phyloP scores from a whole-genome alignment of 2,888 invertebrate genomes.

The Drosophila antonietae region DNA sequence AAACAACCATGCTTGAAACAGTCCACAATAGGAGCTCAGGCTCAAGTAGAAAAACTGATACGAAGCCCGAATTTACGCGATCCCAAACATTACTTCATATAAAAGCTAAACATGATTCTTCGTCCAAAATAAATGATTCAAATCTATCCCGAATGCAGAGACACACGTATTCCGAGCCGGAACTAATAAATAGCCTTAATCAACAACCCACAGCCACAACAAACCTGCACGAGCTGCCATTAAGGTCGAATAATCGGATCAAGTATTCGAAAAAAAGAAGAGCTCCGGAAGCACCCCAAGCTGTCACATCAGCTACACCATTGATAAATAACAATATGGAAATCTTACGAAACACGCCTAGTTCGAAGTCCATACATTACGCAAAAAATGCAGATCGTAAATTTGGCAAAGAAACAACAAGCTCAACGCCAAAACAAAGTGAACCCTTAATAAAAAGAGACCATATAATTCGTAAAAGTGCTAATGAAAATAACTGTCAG shows the following conservation, averaged over 20 bases:
- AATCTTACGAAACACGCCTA: conserved; percentile 47
- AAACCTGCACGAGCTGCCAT: conserved; percentile 17
- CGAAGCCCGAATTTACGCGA: conserved; percentile 51
- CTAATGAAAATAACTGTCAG: conserved; percentile 27
- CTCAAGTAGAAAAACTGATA: conserved; percentile 5
- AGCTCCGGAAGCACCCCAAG: conserved; percentile 86
- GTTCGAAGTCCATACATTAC: conserved; percentile 88
- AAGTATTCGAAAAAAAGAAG: conserved; percentile 89
- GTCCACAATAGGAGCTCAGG: conserved; percentile 13
- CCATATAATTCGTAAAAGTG: conserved; percentile 38
- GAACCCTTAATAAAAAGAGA: conserved; percentile 31
- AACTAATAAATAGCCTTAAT: conserved; percentile 84
- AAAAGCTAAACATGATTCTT: conserved; percentile 47
- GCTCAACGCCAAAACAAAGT: conserved; percentile 14
- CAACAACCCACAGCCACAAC: neutral
- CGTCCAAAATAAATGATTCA: conserved; percentile 24
- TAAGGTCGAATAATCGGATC: conserved; percentile 82
- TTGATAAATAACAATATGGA: conserved; percentile 5
- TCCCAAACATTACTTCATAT: conserved; percentile 62
- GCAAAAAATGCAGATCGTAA: conserved; percentile 82
- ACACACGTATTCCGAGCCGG: conserved; percentile 88
- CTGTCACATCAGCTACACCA: conserved; percentile 60
- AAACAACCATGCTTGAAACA: conserved; percentile 62
- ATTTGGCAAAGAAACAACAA: conserved; percentile 16
- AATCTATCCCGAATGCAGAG: conserved; percentile 58